These are phyloP conservation scores for Zaprionus nigranus DNA, from an alignment of 1,140 invertebrate genomes.

Conservation along the genomic window DNA sequence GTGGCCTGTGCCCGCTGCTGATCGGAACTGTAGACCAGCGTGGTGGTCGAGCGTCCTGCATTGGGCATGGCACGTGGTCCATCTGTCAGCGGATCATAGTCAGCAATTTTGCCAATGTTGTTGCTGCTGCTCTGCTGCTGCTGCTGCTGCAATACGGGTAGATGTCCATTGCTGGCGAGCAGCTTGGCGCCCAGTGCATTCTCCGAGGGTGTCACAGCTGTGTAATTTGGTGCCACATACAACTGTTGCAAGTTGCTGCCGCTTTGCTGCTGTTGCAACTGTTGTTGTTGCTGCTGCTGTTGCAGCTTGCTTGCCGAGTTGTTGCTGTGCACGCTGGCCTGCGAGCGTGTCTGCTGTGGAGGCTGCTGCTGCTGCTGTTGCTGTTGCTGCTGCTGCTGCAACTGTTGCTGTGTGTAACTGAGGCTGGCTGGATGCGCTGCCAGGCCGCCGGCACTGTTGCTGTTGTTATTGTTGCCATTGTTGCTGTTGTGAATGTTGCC, in stretches of 20 bases:
- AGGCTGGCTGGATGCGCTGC: conserved; percentile 38
- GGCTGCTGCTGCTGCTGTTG: conserved; percentile 39
- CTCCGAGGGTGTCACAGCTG: conserved; percentile 70
- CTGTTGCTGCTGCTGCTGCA: conserved; percentile 42
- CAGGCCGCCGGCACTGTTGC: conserved; percentile 21
- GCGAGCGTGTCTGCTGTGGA: conserved; percentile 54
- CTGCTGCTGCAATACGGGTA: conserved; percentile 35
- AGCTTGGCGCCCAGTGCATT: conserved; percentile 55
- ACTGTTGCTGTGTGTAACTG: conserved; percentile 28
- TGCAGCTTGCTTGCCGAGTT: conserved; percentile 45
- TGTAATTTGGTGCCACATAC: conserved; percentile 69
- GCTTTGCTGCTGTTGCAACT: conserved; percentile 24
- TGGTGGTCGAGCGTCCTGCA: conserved; percentile 90
- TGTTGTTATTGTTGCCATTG: conserved; percentile 57
- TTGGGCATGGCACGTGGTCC: conserved; percentile 90
- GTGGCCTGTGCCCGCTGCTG: conserved; percentile 86
- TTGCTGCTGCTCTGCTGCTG: conserved; percentile 55
- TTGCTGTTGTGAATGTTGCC: conserved; percentile 36
- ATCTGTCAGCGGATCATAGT: conserved; percentile 91
- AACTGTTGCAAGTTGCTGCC: conserved; percentile 64
- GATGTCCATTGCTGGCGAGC: conserved; percentile 64
- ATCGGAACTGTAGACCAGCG: conserved; percentile 94
- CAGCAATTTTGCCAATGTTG: conserved; percentile 89
- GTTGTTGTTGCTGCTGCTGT: conserved; percentile 34
- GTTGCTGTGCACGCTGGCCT: conserved; percentile 41